These are phyloP conservation scores for Isurus oxyrinchus DNA, from an alignment of 2,113 vertebrate species.

Conservation along the genomic window DNA sequence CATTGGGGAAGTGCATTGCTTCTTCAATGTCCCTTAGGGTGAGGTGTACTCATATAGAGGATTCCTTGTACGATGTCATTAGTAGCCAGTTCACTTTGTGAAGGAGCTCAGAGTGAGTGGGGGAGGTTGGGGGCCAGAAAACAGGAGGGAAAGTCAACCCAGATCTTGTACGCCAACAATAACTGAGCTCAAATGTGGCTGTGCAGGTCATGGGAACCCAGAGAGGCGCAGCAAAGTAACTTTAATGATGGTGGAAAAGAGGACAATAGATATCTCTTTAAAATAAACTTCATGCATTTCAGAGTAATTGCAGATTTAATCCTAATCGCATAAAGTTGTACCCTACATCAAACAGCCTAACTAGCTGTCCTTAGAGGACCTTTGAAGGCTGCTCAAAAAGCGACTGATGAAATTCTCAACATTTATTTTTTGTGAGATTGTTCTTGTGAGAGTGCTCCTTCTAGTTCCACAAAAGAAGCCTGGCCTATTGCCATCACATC, in stretches of 20 bases:
- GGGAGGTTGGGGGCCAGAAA: not conserved
- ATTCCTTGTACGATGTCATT: not conserved
- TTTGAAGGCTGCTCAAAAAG: not conserved
- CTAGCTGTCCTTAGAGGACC: not conserved
- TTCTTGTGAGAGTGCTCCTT: not conserved
- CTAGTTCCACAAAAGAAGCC: not conserved
- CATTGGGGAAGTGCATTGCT: not conserved
- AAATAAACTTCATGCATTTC: not conserved
- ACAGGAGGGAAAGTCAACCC: not conserved
- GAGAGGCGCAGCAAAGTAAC: not conserved
- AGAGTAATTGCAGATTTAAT: not conserved
- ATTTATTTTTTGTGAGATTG: too few species aligned
- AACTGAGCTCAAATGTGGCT: not conserved
- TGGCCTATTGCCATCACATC: not conserved
- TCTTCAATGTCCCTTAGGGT: not conserved
- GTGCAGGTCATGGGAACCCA: not conserved
- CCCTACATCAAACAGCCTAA: not conserved
- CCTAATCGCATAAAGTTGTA: not conserved
- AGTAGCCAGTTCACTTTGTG: not conserved
- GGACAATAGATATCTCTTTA: not conserved
- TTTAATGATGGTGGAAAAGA: not conserved
- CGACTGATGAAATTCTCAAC: not conserved
- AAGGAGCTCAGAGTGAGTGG: not conserved
- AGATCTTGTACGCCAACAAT: not conserved
- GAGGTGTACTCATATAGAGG: not conserved